A percentile compares a stretch with the other conserved stretches of the same genome.
phyloP scores from a whole-genome alignment of 1,140 invertebrate species.

The Oppia nitens region DNA sequence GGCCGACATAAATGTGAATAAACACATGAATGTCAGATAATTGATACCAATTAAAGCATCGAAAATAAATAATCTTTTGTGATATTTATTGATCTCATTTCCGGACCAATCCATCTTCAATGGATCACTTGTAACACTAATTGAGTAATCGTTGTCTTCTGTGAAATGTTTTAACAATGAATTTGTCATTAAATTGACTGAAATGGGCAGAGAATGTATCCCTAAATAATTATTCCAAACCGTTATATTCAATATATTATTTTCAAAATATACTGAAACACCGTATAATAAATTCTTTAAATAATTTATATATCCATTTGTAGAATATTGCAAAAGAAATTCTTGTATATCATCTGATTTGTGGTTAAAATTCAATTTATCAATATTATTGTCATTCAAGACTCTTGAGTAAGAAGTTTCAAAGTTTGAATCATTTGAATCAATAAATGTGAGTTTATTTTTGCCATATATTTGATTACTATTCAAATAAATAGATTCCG shows the following conservation, averaged over 20 bases:
- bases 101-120: neutral
- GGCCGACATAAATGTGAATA: neutral
- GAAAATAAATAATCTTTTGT: neutral
- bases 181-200: neutral
- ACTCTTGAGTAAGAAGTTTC: neutral
- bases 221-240: neutral
- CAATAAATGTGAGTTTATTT: neutral
- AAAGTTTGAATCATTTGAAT: neutral
- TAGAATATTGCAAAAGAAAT: neutral
- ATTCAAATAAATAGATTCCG: neutral
- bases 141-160: neutral
- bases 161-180: neutral
- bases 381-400: neutral
- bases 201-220: neutral
- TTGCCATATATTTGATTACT: neutral
- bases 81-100: neutral
- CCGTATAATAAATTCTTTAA: neutral
- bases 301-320: neutral
- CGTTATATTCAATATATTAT: neutral
- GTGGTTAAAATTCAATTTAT: neutral
- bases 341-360: neutral
- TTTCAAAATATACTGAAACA: neutral
- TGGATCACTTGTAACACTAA: neutral
- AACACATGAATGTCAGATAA: neutral
- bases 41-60: neutral